phyloP scores from a whole-genome alignment of 2,797 vertebrate genomes.

The Gambelia wislizenii region DNA sequence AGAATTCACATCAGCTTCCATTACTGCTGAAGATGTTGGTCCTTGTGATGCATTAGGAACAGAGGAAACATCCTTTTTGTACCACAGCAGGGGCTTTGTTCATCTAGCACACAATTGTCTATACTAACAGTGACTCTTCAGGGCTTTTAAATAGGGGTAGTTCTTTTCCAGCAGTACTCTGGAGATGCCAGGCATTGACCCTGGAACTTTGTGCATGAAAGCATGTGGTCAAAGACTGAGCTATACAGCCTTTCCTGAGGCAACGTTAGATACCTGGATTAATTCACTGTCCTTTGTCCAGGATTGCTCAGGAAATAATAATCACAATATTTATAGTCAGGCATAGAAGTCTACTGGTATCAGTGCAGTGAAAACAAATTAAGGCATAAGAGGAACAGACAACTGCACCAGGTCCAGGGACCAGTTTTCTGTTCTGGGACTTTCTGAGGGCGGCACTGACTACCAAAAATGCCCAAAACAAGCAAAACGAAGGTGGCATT shows the following conservation, averaged over 20 bases:
- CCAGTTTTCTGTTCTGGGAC: too few species aligned
- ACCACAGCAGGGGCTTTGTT: background rate
- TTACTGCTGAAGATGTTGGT: background rate
- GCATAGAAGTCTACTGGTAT: background rate
- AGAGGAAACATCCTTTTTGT: background rate
- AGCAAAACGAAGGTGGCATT: background rate
- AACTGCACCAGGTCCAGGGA: too few species aligned
- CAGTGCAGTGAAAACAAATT: background rate
- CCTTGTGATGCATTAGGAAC: background rate
- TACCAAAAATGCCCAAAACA: background rate
- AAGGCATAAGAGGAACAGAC: background rate
- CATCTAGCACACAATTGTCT: background rate
- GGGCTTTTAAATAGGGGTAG: background rate
- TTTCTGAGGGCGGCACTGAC: too few species aligned
- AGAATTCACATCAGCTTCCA: background rate
- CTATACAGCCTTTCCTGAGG: background rate
- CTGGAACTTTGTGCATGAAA: background rate
- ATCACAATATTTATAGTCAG: background rate
- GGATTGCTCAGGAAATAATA: background rate
- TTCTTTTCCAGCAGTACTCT: background rate
- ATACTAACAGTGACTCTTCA: background rate
- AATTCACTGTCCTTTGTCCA: slow-evolving; percentile 18
- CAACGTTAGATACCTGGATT: background rate
- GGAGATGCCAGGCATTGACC: background rate
- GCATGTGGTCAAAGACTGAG: background rate